A percentile compares a stretch with the other conserved stretches of the same genome.
Evolutionary conservation across 2,888 invertebrate genomes (phyloP).

Genomic region (Bembecia ichneumoniformis): DNA sequence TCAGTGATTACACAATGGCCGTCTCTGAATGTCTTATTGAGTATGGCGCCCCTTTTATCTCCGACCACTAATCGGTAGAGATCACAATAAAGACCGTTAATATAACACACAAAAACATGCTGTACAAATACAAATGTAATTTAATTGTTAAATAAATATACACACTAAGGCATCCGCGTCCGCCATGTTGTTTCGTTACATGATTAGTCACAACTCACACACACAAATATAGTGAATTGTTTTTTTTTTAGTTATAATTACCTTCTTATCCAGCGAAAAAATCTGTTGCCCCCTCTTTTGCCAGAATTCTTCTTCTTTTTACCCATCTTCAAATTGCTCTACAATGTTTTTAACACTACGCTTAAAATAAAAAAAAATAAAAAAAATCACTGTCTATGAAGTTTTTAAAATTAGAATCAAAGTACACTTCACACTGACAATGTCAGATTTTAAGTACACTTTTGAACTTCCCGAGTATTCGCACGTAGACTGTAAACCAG

Average conservation of each 20-base stretch:
- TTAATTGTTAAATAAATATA: background rate
- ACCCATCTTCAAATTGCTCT: constrained; percentile 42
- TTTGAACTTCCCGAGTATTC: constrained; percentile 26
- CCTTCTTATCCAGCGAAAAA: constrained; percentile 67
- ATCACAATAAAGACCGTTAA: too few species aligned
- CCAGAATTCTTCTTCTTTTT: constrained; percentile 62
- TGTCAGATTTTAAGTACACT: constrained; percentile 13
- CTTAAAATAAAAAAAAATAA: background rate
- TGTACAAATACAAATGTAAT: background rate
- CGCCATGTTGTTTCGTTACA: background rate
- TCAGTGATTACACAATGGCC: too few species aligned
- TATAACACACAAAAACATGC: background rate
- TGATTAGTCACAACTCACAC: constrained; percentile 11
- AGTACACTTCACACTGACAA: background rate
- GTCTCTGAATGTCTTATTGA: too few species aligned
- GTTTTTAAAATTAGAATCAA: constrained; percentile 3
- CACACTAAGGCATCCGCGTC: background rate
- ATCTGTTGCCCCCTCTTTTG: constrained; percentile 53
- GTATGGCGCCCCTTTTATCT: too few species aligned
- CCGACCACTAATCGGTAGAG: too few species aligned
- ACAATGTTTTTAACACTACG: constrained; percentile 26
- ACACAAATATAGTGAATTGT: constrained; percentile 7
- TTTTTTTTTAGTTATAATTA: constrained; percentile 20
- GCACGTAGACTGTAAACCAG: constrained; percentile 32
- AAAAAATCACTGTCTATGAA: background rate